Evolutionary conservation across 2,888 invertebrate species (phyloP), one percentile per base, ranked within the genome.

Genomic region (Lasioglossum pauxillum): DNA sequence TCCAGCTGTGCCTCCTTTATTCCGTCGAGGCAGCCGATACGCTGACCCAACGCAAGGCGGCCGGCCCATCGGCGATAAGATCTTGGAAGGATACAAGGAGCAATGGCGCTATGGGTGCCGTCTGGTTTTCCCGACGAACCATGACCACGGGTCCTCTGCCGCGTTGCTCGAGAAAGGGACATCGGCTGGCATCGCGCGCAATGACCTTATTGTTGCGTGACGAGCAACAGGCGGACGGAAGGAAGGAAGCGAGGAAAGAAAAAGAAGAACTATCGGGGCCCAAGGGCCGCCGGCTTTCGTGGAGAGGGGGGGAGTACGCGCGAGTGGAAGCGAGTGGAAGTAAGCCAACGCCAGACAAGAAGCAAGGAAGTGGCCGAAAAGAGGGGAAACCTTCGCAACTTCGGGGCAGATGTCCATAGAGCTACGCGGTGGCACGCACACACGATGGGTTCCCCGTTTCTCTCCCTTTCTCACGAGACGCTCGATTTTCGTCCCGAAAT

Each of bases 141-240:
- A 87, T 83, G 82, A 87, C 83, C 83, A 81, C 74, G 77, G 81
- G 74, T 75, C 75, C 35, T 31, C 75, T 72, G 27, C n/a, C 44
- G 78, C 76, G 69, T 78, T 27, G 7, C 60, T 46, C 69, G 71
- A 23, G 41, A 78, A 80, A 80, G 76, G 86, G 76, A 86, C 83
- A 80, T 83, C 83, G 87, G 77, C 49, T 81, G 75, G 87, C 79
- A 77, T 76, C 73, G 73, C 73, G 88, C 88, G 82, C 91, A 85
- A 88, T 89, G 90, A 89, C 91, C 90, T 93, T 92, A 94, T 92
- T 93, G 93, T 93, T 91, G 94, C 93, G 92, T 92, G 93, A 94
- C 90, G 88, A 71, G 74, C 78, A 84, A 88, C 87, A 88, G 80
- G 78, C 90, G 91, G 83, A 88, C 86, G 89, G 88, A 90, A 90